These are phyloP conservation scores for Epicauta chinensis DNA, from an alignment of 1,140 invertebrate genomes.

Conservation along the genomic window DNA sequence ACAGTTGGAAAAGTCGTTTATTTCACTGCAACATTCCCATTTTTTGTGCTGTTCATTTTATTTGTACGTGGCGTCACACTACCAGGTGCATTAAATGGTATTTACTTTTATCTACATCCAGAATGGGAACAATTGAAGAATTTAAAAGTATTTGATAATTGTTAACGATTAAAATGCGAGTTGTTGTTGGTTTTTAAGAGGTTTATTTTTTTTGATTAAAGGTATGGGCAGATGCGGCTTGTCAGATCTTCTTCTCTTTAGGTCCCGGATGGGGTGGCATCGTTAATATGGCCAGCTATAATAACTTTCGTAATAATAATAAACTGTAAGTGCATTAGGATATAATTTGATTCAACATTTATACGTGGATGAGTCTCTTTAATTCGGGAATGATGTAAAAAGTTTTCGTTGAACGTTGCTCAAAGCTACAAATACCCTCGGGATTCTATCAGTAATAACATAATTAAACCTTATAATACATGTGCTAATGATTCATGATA, in stretches of 20 bases:
- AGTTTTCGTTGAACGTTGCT: too few species aligned
- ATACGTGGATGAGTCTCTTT: too few species aligned
- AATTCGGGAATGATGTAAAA: too few species aligned
- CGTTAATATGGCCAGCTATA: conserved; percentile 84
- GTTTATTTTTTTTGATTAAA: conserved; percentile 40
- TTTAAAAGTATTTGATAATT: conserved; percentile 46
- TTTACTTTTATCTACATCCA: conserved; percentile 76
- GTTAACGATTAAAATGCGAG: neutral
- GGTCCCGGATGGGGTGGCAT: conserved; percentile 89
- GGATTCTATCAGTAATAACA: too few species aligned
- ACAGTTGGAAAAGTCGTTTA: conserved; percentile 73
- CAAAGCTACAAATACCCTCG: too few species aligned
- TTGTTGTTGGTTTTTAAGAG: neutral
- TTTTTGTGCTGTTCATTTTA: conserved; percentile 67
- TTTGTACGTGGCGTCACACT: conserved; percentile 70
- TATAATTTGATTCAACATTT: too few species aligned
- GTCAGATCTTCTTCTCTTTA: conserved; percentile 87
- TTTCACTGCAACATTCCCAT: conserved; percentile 81
- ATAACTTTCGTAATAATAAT: conserved; percentile 81
- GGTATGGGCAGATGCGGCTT: conserved; percentile 90
- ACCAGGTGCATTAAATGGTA: conserved; percentile 68
- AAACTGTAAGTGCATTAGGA: conserved; percentile 61
- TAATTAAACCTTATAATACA: too few species aligned
- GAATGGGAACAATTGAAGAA: conserved; percentile 68
- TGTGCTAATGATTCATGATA: too few species aligned